phyloP scores from a whole-genome alignment of 2,888 invertebrate genomes.

The Dryococelus australis region DNA sequence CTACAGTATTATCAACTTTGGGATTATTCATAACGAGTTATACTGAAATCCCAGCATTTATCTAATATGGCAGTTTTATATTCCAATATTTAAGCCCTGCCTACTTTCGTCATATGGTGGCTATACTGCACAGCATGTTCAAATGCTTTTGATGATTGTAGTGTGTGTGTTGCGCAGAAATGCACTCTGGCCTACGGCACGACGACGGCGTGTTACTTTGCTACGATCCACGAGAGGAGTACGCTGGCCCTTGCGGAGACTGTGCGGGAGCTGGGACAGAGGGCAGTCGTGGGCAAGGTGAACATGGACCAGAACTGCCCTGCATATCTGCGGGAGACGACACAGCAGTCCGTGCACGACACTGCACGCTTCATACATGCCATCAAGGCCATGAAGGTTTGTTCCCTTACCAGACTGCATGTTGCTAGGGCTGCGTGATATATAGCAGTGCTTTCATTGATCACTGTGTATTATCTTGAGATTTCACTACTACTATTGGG shows the following conservation, averaged over 20 bases:
- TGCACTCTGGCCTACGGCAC: conserved; percentile 80
- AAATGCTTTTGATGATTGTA: too few species aligned
- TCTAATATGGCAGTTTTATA: too few species aligned
- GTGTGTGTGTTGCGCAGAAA: conserved; percentile 61
- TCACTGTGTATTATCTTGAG: too few species aligned
- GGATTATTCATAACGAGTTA: too few species aligned
- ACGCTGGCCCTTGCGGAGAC: conserved; percentile 75
- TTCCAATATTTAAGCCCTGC: too few species aligned
- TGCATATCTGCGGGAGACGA: conserved; percentile 70
- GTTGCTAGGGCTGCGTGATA: conserved; percentile 56
- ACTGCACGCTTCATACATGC: conserved; percentile 69
- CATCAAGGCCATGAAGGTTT: background rate
- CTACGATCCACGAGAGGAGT: conserved; percentile 76
- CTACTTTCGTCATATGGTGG: too few species aligned
- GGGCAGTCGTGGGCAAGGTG: conserved; percentile 88
- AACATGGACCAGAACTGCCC: conserved; percentile 71
- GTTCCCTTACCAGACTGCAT: background rate
- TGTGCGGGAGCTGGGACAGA: conserved; percentile 72
- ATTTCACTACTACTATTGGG: too few species aligned
- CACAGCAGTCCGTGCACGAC: conserved; percentile 67
- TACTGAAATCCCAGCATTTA: too few species aligned
- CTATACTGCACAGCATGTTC: too few species aligned
- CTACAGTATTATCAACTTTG: too few species aligned
- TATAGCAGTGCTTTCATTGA: background rate
- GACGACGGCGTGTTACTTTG: conserved; percentile 90